Evolutionary conservation across 1,140 invertebrate species (phyloP).

Genomic region (Piezodorus guildinii): DNA sequence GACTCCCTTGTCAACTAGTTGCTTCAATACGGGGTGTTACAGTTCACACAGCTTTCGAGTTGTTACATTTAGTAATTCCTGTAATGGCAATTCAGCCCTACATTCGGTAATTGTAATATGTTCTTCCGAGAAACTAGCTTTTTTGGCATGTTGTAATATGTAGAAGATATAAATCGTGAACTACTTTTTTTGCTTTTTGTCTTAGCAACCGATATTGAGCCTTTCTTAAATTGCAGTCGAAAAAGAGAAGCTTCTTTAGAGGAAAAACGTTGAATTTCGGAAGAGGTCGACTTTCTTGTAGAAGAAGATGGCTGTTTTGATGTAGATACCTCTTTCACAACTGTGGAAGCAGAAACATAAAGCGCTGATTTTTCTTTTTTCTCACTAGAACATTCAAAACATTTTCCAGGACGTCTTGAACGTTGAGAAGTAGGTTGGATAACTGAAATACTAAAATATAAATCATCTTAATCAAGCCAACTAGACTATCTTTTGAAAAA

Average conservation of each 20-base stretch:
- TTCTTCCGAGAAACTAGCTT: neutral
- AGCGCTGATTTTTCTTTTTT: too few relatives aligned
- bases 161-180: constrained; percentile 5
- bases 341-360: too few relatives aligned
- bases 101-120: constrained; percentile 8
- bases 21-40: constrained; percentile 1
- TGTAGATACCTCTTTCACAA: neutral
- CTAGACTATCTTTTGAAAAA: too few relatives aligned
- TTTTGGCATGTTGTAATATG: constrained; percentile 6
- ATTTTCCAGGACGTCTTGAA: neutral
- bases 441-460: too few relatives aligned
- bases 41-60: constrained; percentile 6
- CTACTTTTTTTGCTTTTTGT: constrained; percentile 5
- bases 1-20: constrained; percentile 3
- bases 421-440: neutral
- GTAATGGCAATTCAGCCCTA: constrained; percentile 3
- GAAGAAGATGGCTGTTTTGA: neutral
- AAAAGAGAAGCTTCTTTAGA: neutral
- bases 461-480: too few relatives aligned
- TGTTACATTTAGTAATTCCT: constrained; percentile 1
- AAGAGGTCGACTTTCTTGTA: too few relatives aligned
- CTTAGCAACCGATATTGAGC: constrained; percentile 1
- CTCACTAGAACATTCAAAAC: too few relatives aligned
- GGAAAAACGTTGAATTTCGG: too few relatives aligned
- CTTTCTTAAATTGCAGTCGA: constrained; percentile 4